Percentiles rank a stretch among this genome's conserved stretches.
These are phyloP conservation scores for Lampris megalopsis DNA, from an alignment of 2,113 vertebrate species.

Conservation along the genomic window DNA sequence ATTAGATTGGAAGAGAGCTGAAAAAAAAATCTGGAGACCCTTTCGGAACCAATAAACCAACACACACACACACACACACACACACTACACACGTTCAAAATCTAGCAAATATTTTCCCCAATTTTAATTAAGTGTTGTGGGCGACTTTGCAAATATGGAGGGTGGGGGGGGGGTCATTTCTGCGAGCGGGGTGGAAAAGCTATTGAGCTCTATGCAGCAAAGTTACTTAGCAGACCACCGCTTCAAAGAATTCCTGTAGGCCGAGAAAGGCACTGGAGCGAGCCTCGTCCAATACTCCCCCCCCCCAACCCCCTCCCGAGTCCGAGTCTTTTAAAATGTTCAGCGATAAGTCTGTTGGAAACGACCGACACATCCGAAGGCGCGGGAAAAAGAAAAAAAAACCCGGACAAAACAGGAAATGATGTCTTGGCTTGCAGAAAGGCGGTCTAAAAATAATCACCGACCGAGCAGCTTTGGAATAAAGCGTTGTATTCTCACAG, in stretches of 20 bases:
- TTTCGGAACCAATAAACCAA: conserved; percentile 11
- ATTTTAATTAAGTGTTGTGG: conserved; percentile 31
- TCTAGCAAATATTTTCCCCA: conserved; percentile 37
- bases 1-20: conserved; percentile 76
- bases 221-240: conserved; percentile 80
- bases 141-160: conserved; percentile 39
- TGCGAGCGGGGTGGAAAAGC: conserved; percentile 70
- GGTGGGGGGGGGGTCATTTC: conserved; percentile 69
- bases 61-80: conserved; percentile 3
- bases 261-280: conserved; percentile 75
- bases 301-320: background rate
- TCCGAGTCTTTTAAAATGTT: conserved; percentile 66
- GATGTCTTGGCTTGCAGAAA: too few species aligned
- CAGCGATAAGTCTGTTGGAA: conserved; percentile 68
- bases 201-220: conserved; percentile 79
- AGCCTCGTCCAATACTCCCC: conserved; percentile 64
- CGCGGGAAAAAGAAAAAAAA: conserved; percentile 13
- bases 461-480: too few species aligned
- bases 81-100: conserved; percentile 9
- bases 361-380: conserved; percentile 48
- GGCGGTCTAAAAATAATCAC: too few species aligned
- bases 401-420: background rate
- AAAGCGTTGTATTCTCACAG: background rate
- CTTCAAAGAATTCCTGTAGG: conserved; percentile 79
- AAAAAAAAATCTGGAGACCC: conserved; percentile 70